phyloP scores from a whole-genome alignment of 2,113 vertebrate genomes.

The Grantiella picta region DNA sequence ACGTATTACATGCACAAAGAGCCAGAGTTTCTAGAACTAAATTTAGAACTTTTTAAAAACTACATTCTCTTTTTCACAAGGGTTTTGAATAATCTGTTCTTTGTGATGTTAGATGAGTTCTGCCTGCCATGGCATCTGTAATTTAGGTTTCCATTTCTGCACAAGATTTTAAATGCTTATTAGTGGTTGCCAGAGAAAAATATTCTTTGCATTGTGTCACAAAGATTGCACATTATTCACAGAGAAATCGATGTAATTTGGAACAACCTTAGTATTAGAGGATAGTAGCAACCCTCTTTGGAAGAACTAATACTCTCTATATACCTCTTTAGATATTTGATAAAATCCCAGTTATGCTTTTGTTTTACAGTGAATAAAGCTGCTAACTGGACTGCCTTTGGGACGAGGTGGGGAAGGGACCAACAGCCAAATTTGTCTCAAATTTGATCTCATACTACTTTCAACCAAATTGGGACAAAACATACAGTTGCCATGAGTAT shows the following conservation, averaged over 20 bases:
- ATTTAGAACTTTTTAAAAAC: background rate
- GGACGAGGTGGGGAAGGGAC: background rate
- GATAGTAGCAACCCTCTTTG: background rate
- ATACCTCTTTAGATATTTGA: background rate
- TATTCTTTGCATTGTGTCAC: slow-evolving; percentile 53
- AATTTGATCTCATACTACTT: background rate
- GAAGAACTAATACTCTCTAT: background rate
- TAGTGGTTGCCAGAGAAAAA: slow-evolving; percentile 52
- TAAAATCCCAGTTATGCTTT: background rate
- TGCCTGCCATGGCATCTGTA: slow-evolving; percentile 56
- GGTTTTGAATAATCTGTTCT: slow-evolving; percentile 28
- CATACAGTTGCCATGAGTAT: background rate
- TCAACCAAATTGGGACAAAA: background rate
- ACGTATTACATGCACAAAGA: background rate
- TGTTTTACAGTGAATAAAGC: background rate
- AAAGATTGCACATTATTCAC: slow-evolving; percentile 41
- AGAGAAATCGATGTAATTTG: slow-evolving; percentile 30
- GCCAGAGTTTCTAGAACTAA: background rate
- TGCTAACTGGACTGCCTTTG: background rate
- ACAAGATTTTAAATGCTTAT: slow-evolving; percentile 59
- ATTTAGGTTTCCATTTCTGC: slow-evolving; percentile 68
- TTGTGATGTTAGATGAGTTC: slow-evolving; percentile 39
- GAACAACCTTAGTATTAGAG: slow-evolving; percentile 18
- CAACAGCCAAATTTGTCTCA: background rate
- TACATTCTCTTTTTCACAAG: background rate